These are phyloP conservation scores for Nycticryphes semicollaris DNA, from an alignment of 2,113 vertebrate species.

Conservation along the genomic window DNA sequence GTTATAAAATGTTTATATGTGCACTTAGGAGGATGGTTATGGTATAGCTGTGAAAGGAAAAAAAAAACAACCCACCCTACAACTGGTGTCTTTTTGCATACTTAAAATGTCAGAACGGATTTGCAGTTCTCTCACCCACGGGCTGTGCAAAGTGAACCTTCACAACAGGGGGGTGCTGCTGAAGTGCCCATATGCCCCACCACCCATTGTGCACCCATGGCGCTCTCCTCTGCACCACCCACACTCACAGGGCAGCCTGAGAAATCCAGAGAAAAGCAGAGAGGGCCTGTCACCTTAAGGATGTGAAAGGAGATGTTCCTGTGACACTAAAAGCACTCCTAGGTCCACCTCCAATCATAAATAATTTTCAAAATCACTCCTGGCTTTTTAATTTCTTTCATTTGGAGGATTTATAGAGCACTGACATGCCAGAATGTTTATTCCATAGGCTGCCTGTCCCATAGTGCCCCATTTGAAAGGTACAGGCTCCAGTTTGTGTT, in stretches of 20 bases:
- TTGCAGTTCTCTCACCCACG: neutral
- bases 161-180: neutral
- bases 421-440: constrained; percentile 51
- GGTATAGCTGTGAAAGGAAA: neutral
- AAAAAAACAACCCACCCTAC: neutral
- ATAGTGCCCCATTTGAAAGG: neutral
- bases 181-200: neutral
- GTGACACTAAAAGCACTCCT: constrained; percentile 64
- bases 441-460: constrained; percentile 20
- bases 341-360: constrained; percentile 66
- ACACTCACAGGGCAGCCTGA: neutral
- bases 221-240: neutral
- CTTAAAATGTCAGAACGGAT: constrained; percentile 52
- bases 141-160: neutral
- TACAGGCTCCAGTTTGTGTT: neutral
- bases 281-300: constrained; percentile 53
- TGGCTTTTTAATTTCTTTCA: constrained; percentile 72
- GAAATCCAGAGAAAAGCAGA: neutral
- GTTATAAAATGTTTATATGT: constrained; percentile 53
- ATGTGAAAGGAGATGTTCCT: constrained; percentile 49
- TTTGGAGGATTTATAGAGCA: constrained; percentile 35
- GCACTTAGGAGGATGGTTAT: constrained; percentile 25
- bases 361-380: constrained; percentile 57
- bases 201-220: neutral
- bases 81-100: constrained; percentile 28